Conservation (phyloP, 2,888 invertebrate species). For the Cephonodes hylas region DNA sequence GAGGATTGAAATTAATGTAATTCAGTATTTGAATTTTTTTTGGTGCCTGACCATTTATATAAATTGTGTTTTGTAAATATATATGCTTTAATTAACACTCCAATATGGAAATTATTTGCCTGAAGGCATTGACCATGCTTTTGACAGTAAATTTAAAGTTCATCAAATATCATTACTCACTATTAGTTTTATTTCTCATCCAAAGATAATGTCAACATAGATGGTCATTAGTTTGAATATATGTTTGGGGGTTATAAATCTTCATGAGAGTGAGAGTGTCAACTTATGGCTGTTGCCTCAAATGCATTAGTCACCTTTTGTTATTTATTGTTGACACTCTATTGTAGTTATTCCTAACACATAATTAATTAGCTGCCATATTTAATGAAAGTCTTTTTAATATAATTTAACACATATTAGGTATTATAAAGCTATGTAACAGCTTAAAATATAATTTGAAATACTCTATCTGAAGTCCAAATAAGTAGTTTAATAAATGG, state of each 20-base stretch:
- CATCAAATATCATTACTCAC: slow-evolving; percentile 5
- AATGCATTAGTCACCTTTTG: slow-evolving; percentile 18
- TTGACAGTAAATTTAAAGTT: slow-evolving; percentile 5
- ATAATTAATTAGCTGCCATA: slow-evolving; percentile 63
- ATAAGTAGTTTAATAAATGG: slow-evolving; percentile 9
- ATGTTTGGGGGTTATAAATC: slow-evolving; percentile 7
- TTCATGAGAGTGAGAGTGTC: not conserved
- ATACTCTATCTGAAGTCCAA: not conserved
- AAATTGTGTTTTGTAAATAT: slow-evolving; percentile 16
- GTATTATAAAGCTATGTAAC: slow-evolving; percentile 39
- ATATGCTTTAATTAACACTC: slow-evolving; percentile 18
- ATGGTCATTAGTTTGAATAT: not conserved
- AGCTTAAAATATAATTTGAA: slow-evolving; percentile 44
- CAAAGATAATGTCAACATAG: slow-evolving; percentile 15
- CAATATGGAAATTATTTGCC: slow-evolving; percentile 6
- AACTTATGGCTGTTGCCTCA: not conserved
- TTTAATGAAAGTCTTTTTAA: slow-evolving; percentile 47
- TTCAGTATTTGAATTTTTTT: slow-evolving; percentile 33
- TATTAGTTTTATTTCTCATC: slow-evolving; percentile 14
- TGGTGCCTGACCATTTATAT: slow-evolving; percentile 38
- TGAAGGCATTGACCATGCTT: slow-evolving; percentile 13
- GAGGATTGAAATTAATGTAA: slow-evolving; percentile 34
- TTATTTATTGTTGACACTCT: slow-evolving; percentile 32
- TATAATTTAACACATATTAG: slow-evolving; percentile 34
- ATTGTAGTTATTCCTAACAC: slow-evolving; percentile 40